phyloP scores from a whole-genome alignment of 2,888 invertebrate species.

The Platycnemis pennipes region DNA sequence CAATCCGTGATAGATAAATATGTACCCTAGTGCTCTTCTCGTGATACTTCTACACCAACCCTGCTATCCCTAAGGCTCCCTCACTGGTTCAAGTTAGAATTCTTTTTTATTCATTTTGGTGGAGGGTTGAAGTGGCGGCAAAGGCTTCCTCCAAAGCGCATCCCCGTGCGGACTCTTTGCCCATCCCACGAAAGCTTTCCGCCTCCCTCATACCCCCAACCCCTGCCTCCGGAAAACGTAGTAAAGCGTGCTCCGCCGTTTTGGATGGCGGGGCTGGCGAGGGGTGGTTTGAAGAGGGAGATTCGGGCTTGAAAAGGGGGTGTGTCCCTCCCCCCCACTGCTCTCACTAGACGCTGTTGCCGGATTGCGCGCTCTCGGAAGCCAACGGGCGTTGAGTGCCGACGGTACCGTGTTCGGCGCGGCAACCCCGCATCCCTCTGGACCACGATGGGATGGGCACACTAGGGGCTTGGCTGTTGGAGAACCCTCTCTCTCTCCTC shows the following conservation, averaged over 20 bases:
- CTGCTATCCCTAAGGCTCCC: no score
- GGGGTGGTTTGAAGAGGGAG: neutral
- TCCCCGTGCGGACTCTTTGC: neutral
- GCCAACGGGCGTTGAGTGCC: neutral
- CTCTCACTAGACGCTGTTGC: neutral
- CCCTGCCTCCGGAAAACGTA: neutral
- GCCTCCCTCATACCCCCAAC: neutral
- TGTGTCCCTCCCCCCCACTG: neutral
- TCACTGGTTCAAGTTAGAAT: no score
- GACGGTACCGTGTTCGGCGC: neutral
- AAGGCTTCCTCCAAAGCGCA: neutral
- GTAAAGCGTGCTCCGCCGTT: neutral
- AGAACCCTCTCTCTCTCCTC: no score
- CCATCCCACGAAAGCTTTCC: neutral
- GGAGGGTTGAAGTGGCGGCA: neutral
- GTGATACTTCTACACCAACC: no score
- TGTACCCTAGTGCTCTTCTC: no score
- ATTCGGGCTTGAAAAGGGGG: conserved; percentile 33
- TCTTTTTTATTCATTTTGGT: neutral
- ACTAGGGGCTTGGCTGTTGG: neutral
- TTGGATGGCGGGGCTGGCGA: neutral
- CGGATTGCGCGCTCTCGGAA: neutral
- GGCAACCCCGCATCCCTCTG: conserved; percentile 44
- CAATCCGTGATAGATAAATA: no score
- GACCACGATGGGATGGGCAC: conserved; percentile 28